Conservation (phyloP, 2,113 vertebrate genomes). For the Pavo muticus region DNA sequence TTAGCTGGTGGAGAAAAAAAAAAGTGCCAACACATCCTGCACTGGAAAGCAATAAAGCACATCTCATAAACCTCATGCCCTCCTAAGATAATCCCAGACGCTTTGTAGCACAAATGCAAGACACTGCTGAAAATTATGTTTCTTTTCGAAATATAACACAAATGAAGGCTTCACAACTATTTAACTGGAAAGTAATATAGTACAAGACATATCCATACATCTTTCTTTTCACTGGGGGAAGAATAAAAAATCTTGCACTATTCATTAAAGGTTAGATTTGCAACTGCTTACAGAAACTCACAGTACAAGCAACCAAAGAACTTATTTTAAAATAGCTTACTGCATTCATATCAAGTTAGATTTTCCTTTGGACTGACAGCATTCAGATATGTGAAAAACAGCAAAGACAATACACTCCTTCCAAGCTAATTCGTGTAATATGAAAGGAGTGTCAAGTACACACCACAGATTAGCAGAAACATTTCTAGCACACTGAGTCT, state of each 20-base stretch:
- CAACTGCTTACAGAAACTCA: background rate
- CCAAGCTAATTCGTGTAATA: background rate
- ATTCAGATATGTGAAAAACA: background rate
- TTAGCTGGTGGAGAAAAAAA: background rate
- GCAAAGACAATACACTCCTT: conserved; percentile 18
- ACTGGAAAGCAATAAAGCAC: background rate
- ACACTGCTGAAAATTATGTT: background rate
- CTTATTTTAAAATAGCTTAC: background rate
- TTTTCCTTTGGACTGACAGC: background rate
- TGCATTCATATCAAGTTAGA: background rate
- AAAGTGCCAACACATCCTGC: background rate
- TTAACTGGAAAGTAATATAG: background rate
- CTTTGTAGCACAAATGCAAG: background rate
- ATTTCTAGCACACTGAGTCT: background rate
- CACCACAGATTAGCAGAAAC: conserved; percentile 11
- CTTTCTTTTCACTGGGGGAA: background rate
- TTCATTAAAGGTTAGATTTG: background rate
- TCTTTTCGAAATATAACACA: background rate
- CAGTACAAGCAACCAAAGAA: background rate
- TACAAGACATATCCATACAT: background rate
- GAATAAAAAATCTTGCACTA: background rate
- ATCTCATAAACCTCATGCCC: background rate
- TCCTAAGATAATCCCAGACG: conserved; percentile 14
- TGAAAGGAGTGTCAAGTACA: conserved; percentile 8
- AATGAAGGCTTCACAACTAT: background rate